A percentile compares a stretch with the other conserved stretches of the same genome.
phyloP scores from a whole-genome alignment of 2,888 invertebrate genomes.

The Cerastis rubricosa region DNA sequence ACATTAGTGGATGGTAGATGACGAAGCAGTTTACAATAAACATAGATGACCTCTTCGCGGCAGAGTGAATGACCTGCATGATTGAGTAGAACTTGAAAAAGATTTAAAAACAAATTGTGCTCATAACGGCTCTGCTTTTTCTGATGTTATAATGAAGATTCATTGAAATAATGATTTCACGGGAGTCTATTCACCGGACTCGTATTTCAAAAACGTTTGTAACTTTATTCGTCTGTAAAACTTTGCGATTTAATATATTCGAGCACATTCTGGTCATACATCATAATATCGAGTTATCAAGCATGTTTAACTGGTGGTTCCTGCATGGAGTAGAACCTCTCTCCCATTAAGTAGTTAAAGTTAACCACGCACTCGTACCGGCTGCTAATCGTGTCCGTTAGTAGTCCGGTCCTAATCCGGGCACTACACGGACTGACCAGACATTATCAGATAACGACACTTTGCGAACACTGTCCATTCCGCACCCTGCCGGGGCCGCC shows the following conservation, averaged over 20 bases:
- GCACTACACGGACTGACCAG: slow-evolving; percentile 11
- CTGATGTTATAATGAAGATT: background rate
- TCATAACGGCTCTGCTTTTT: background rate
- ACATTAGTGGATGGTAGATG: slow-evolving; percentile 2
- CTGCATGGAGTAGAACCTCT: background rate
- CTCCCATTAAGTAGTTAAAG: slow-evolving; percentile 10
- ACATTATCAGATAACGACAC: slow-evolving; percentile 54
- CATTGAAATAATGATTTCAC: background rate
- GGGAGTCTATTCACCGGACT: background rate
- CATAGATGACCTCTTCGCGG: background rate
- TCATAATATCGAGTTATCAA: background rate
- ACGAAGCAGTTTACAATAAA: slow-evolving; percentile 14
- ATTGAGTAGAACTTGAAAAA: background rate
- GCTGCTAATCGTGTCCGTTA: slow-evolving; percentile 33
- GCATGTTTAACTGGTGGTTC: background rate
- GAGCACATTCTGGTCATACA: background rate
- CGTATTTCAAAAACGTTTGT: background rate
- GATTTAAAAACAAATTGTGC: background rate
- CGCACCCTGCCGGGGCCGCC: slow-evolving; percentile 12
- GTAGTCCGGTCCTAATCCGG: slow-evolving; percentile 17
- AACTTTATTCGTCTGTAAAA: background rate
- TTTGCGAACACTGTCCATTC: slow-evolving; percentile 45
- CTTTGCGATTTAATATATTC: background rate
- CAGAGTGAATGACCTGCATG: background rate
- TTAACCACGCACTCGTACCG: slow-evolving; percentile 3